Base-by-base conservation (phyloP, 1,140 invertebrate genomes). In the Venustaconcha ellipsiformis region DNA sequence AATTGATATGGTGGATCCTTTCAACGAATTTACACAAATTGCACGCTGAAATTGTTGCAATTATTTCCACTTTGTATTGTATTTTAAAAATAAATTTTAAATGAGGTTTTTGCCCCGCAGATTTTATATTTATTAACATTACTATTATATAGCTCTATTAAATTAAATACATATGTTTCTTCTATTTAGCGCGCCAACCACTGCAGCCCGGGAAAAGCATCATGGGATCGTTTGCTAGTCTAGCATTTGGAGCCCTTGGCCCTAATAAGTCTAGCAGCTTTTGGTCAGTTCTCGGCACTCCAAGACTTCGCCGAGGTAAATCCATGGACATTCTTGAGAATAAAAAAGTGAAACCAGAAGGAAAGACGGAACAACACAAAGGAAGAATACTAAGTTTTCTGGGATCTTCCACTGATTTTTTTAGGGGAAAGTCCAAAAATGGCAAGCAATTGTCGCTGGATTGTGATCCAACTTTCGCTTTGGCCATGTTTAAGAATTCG, bases 141-240 rank as follows among this genome's bases (percentile, higher is more conserved):
- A 48, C 37, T 48, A 48, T 48, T 48, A 48, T 48, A 48, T 48
- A 48, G 37, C 4, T 48, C 37, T 6, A 8, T 0, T 11, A 48
- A 48, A 48, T 48, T 48, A 48, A 48, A 48, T 48, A 11, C 37
- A 48, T 11, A 48, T 48, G 37, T 48, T 48, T 48, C 37, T 6
- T 8, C 37, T 48, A 48, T 48, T n/a, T 72, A 82, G 80, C 78
- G 11, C 67, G 74, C 26, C 78, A 79, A 37, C 59, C 37, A 23
- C 56, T 77, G 4, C 70, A 70, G 26, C 72, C 75, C 1, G 64
- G 78, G 30, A 81, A 81, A 62, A 79, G 82, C 56, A 76, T 78
- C 15, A 83, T 81, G 78, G 82, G 82, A 18, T 83, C 82, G 1
- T 83, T 83, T 78, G 82, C 82, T 18, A 83, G 82, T 64, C 65